Conservation (phyloP, 2,888 invertebrate genomes). For the Shargacucullia verbasci region DNA sequence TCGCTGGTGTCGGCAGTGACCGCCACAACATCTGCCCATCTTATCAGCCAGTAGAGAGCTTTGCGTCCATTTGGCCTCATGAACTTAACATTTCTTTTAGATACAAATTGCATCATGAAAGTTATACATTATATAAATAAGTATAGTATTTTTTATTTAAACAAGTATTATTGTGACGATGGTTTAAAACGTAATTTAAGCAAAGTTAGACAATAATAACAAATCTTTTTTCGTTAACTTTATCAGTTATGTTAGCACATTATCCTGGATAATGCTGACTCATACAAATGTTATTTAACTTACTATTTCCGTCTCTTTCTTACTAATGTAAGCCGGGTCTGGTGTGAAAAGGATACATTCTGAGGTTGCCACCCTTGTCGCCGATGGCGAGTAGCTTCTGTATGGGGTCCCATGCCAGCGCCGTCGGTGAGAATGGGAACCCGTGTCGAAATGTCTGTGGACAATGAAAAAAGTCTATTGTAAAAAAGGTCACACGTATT, state of each 20-base stretch:
- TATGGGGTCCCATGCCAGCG: conserved; percentile 99
- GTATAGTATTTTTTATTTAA: no score
- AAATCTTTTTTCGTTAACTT: no score
- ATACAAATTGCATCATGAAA: no score
- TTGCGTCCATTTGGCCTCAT: no score
- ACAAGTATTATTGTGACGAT: no score
- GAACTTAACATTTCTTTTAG: no score
- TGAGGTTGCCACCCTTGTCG: conserved; percentile 97
- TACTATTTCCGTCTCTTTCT: not conserved
- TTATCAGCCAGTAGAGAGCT: no score
- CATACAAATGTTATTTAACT: not conserved
- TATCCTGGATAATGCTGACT: not conserved
- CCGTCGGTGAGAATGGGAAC: conserved; percentile 99
- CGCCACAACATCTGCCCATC: no score
- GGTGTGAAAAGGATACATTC: conserved; percentile 96
- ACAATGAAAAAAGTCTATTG: conserved; percentile 66
- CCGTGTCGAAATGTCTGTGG: conserved; percentile 99
- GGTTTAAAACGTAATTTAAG: no score
- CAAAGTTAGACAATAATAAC: no score
- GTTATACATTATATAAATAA: no score
- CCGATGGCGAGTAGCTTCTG: conserved; percentile 99
- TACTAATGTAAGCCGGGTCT: not conserved
- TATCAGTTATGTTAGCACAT: not conserved
- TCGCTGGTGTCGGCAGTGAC: no score
- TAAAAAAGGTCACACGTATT: not conserved